Evolutionary conservation across 2,888 invertebrate genomes (phyloP), one percentile per base, ranked within the genome.

Genomic region (Chaetoderma sp.): DNA sequence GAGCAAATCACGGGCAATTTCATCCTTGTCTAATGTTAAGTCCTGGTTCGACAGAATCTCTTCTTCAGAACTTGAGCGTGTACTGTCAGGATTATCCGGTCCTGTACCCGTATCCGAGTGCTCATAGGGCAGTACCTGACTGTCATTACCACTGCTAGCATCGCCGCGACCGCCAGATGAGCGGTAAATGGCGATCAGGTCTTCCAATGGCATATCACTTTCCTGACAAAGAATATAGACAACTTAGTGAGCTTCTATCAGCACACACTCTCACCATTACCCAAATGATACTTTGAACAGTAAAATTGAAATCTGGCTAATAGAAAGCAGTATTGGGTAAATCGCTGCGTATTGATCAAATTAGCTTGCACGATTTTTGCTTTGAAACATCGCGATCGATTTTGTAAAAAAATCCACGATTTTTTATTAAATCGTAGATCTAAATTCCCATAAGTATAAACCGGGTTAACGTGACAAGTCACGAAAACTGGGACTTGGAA

Each of bases 141-240:
- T 56, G 4, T 50, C 60, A 13, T 39, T 42, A 50, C 65, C 60
- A 63, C 74, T 75, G 1, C 78, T 76, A 67, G n/a, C n/a, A n/a
- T n/a, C n/a, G n/a, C n/a, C n/a, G n/a, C n/a, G n/a, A n/a, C n/a
- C n/a, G n/a, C n/a, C n/a, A n/a, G n/a, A n/a, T n/a, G n/a, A n/a
- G 18, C 52, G 28, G 32, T 98, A 98, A 86, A 96, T 91, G 13
- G 95, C 94, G 78, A 98, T 88, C 64, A 98, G 88, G 84, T 96
- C 94, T 83, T 96, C 96, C 76, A 98, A 89, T 69, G 98, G 97
- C 94, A 98, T 97, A 88, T 97, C 95, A 86, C 96, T 93, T 88
- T 96, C 96, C 90, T 92, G 83, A 18, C 77, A 75, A 39, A 70
- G 58, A 28, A 45, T 52, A 42, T 21, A 28, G 1, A 56, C 3